Base-by-base conservation (phyloP, 2,113 vertebrate species). In the Otus sunia region DNA sequence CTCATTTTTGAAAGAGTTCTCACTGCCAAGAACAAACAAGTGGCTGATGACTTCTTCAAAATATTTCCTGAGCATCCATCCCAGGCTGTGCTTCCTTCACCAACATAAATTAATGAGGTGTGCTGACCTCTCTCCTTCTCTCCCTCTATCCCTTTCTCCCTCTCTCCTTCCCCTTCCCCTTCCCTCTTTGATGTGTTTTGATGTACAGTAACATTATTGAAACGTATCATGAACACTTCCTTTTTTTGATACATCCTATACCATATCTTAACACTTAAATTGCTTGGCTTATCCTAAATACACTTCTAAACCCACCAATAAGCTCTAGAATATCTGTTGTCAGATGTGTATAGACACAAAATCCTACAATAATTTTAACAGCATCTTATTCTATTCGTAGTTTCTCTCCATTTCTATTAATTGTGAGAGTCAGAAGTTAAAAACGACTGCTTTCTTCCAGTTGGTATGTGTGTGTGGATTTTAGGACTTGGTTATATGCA, bases 401-500 rank as follows among this genome's bases (percentile, higher is more conserved):
- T 85, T 94, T 66, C 45, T 88, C 55, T 93, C 60, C 6, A 15
- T 78, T 88, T 85, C 84, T 75, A 69, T 79, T 95, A 92, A 85
- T 94, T 94, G 62, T 64, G 30, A 63, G 63, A 92, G 27, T 83
- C 45, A 71, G 47, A 81, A 88, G 88, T 92, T 87, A 85, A 90
- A 95, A 87, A 72, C 22, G 9, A 50, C 68, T 88, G 36, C n/a
- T 66, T 93, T 91, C 64, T 92, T 94, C 78, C 69, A 93, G 53
- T 86, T 91, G 82, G 67, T 90, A 13, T 41, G 45, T 52, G 62
- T 78, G 29, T 56, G 66, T 94, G 91, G 72, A 92, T 96, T 97
- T 94, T 83, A 94, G 95, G 86, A 68, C 74, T 91, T 64, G 34
- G 34, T 76, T 97, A 73, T 80, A 93, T 69, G 79, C 91, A 62